Evolutionary conservation across 2,797 vertebrate species (phyloP), one percentile per base, ranked within the genome.

Genomic region (Naso thynnoides): DNA sequence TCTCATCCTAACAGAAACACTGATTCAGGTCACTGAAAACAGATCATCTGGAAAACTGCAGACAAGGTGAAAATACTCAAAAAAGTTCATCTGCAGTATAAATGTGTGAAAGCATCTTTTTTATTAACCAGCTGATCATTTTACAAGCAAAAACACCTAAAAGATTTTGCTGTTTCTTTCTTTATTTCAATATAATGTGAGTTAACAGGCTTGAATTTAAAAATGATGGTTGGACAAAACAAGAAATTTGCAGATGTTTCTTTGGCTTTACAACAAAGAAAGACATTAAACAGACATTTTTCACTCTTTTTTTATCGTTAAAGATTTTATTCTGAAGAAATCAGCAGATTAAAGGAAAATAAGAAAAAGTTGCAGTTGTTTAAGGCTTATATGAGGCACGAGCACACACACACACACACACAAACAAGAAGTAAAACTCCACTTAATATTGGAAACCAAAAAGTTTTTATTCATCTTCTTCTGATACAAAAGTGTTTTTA

Each of bases 401-500:
- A 10, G 4, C 15, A 33, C 14, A 55, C 19, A 48, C 4, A 41
- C 0, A 24, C 5, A 38, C 21, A 47, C 1, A 33, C n/a, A n/a
- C n/a, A n/a, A n/a, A n/a, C n/a, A n/a, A n/a, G n/a, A n/a, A 1
- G 11, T 5, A 15, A 27, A 61, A 52, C 1, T 8, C 2, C 42
- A 39, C 44, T 24, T 33, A 24, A 38, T 52, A 49, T 73, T 83
- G 74, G 76, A 94, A 93, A 92, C 85, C 86, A 92, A 94, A 91
- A 90, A 9, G 50, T 71, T 92, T 91, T 94, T 94, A 89, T 88
- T 90, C 38, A 58, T 90, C 79, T 82, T 89, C 81, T 76, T 93
- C 87, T 93, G 90, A 94, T 95, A 95, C 94, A 95, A 95, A 95
- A 95, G 85, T 85, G 70, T 90, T 73, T 88, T 95, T 95, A 95